Conservation (phyloP, 2,113 vertebrate genomes). For the Siniperca chuatsi region DNA sequence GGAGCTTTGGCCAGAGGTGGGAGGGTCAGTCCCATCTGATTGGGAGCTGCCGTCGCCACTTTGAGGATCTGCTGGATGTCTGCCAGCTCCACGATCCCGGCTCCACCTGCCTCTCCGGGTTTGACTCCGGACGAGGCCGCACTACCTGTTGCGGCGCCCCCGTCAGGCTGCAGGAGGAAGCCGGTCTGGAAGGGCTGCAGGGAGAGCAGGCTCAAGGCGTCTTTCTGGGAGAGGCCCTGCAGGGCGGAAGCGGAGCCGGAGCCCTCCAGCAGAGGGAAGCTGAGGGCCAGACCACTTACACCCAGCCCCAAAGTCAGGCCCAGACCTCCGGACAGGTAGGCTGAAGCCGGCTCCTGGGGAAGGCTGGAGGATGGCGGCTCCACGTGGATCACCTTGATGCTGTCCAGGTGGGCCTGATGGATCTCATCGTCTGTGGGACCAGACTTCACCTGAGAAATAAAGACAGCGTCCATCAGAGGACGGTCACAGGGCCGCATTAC, state of each 20-base stretch:
- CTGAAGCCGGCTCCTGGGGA: conserved; percentile 89
- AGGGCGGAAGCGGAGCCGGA: conserved; percentile 81
- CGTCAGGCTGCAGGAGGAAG: conserved; percentile 93
- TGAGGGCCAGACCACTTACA: conserved; percentile 79
- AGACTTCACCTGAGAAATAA: conserved; percentile 77
- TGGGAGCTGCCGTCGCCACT: conserved; percentile 90
- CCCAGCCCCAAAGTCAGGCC: conserved; percentile 66
- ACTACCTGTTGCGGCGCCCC: conserved; percentile 85
- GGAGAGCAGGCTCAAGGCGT: conserved; percentile 89
- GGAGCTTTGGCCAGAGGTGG: conserved; percentile 91
- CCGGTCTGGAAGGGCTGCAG: conserved; percentile 94
- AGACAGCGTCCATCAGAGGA: neutral
- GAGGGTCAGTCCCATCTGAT: conserved; percentile 91
- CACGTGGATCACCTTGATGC: conserved; percentile 90
- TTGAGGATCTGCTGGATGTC: conserved; percentile 98
- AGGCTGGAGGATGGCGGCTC: conserved; percentile 90
- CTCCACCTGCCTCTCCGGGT: conserved; percentile 66
- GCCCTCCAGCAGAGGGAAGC: conserved; percentile 88
- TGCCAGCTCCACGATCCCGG: conserved; percentile 87
- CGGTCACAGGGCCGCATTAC: neutral
- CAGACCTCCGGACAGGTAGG: conserved; percentile 59
- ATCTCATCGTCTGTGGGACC: conserved; percentile 85
- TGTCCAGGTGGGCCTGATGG: conserved; percentile 85
- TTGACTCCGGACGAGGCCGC: conserved; percentile 85
- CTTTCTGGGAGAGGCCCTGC: conserved; percentile 89